A percentile compares a stretch with the other conserved stretches of the same genome.
Evolutionary conservation across 2,888 invertebrate genomes (phyloP).

Genomic region (Lissonota sp.): DNA sequence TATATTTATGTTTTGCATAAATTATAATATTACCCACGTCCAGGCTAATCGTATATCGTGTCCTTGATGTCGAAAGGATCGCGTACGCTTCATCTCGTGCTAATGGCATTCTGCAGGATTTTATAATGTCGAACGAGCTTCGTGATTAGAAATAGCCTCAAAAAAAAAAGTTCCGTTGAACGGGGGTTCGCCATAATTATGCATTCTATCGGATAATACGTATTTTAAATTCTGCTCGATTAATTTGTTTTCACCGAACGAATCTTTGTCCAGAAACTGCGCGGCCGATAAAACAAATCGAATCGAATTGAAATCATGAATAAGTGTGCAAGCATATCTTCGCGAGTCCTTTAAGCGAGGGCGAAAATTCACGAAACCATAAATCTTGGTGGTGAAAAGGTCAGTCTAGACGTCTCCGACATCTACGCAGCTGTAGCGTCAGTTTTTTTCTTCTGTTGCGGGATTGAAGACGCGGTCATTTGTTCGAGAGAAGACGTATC

Average conservation of each 20-base stretch:
- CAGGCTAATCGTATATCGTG: neutral
- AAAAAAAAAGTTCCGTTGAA: too few species aligned
- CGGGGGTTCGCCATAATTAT: too few species aligned
- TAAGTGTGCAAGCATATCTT: neutral
- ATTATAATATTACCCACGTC: constrained; percentile 1
- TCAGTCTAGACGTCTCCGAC: constrained; percentile 40
- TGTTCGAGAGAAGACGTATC: constrained; percentile 27
- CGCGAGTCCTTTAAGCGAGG: neutral
- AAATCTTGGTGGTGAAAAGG: constrained; percentile 39
- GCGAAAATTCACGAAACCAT: constrained; percentile 21
- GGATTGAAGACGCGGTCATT: constrained; percentile 18
- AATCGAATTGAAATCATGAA: too few species aligned
- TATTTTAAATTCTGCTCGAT: too few species aligned
- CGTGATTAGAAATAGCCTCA: too few species aligned
- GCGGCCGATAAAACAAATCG: too few species aligned
- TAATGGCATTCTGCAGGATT: too few species aligned
- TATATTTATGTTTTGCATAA: neutral
- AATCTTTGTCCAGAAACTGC: too few species aligned
- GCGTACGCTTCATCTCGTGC: too few species aligned
- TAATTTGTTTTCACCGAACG: too few species aligned
- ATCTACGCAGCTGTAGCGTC: constrained; percentile 12
- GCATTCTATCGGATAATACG: too few species aligned
- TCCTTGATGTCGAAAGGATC: neutral
- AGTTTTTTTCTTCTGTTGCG: constrained; percentile 3
- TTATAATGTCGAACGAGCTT: too few species aligned